phyloP scores from a whole-genome alignment of 2,888 invertebrate species.

The Synergus japonicus region DNA sequence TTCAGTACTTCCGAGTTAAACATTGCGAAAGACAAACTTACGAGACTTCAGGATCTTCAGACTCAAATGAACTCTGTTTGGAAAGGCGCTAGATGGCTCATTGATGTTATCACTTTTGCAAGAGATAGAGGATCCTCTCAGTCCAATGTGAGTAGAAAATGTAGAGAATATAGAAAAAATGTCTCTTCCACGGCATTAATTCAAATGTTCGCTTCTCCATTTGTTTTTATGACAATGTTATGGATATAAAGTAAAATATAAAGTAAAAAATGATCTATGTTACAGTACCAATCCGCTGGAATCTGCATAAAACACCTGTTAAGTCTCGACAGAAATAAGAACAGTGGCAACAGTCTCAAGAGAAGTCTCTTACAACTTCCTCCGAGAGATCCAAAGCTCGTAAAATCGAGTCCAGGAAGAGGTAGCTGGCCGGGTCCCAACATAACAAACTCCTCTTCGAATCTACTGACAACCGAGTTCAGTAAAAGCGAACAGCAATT shows the following conservation, averaged over 20 bases:
- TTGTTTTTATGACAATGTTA: too few species aligned
- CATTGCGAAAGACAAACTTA: constrained; percentile 90
- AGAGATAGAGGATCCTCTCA: constrained; percentile 84
- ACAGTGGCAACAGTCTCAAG: constrained; percentile 77
- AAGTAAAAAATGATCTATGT: background rate
- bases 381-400: constrained; percentile 85
- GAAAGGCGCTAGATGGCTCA: constrained; percentile 97
- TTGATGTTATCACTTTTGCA: constrained; percentile 96
- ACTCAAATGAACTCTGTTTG: constrained; percentile 91
- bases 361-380: constrained; percentile 84
- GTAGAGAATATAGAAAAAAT: background rate
- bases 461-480: constrained; percentile 83
- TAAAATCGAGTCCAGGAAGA: constrained; percentile 87
- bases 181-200: too few species aligned
- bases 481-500: constrained; percentile 91
- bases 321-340: constrained; percentile 74
- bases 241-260: background rate
- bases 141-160: constrained; percentile 62
- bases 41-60: constrained; percentile 91
- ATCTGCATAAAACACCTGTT: constrained; percentile 75
- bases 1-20: constrained; percentile 94
- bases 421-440: constrained; percentile 93
- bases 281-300: constrained; percentile 62
- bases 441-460: constrained; percentile 79
- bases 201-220: too few species aligned